phyloP scores from a whole-genome alignment of 64 coral and sea anemone genomes.

The Pocillopora verrucosa region DNA sequence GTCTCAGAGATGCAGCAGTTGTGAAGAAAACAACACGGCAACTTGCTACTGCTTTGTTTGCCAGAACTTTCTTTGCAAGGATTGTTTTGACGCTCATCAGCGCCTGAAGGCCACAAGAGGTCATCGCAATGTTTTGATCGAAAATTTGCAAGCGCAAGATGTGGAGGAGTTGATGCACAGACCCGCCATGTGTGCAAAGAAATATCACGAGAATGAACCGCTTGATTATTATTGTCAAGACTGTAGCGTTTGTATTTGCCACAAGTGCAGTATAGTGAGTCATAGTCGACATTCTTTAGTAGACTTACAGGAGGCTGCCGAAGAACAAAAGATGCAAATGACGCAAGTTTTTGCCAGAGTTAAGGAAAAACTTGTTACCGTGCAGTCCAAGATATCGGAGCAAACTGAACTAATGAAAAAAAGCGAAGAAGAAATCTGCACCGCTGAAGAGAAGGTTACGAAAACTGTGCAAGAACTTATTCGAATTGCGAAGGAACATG shows the following conservation, averaged over 20 bases:
- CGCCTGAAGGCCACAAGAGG: background rate
- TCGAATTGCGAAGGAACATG: background rate
- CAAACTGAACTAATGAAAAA: background rate
- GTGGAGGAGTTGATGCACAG: slow-evolving; percentile 8
- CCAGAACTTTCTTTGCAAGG: background rate
- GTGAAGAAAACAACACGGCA: no score
- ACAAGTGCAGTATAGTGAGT: background rate
- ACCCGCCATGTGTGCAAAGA: slow-evolving; percentile 7
- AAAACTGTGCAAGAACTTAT: background rate
- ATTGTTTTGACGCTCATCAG: background rate
- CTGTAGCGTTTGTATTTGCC: slow-evolving; percentile 38
- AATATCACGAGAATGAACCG: slow-evolving; percentile 31
- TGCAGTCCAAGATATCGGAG: background rate
- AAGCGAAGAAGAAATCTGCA: background rate
- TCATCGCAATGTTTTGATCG: background rate
- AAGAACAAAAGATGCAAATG: background rate
- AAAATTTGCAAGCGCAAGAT: slow-evolving; percentile 4
- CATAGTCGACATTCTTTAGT: slow-evolving; percentile 18
- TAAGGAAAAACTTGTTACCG: background rate
- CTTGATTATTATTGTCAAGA: slow-evolving; percentile 36
- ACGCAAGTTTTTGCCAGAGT: background rate
- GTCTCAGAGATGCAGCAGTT: no score
- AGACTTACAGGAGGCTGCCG: slow-evolving; percentile 23
- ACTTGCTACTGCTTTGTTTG: background rate
- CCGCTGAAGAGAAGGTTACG: background rate